Evolutionary conservation across 2,888 invertebrate genomes (phyloP).

Genomic region (Calameuta idolon): DNA sequence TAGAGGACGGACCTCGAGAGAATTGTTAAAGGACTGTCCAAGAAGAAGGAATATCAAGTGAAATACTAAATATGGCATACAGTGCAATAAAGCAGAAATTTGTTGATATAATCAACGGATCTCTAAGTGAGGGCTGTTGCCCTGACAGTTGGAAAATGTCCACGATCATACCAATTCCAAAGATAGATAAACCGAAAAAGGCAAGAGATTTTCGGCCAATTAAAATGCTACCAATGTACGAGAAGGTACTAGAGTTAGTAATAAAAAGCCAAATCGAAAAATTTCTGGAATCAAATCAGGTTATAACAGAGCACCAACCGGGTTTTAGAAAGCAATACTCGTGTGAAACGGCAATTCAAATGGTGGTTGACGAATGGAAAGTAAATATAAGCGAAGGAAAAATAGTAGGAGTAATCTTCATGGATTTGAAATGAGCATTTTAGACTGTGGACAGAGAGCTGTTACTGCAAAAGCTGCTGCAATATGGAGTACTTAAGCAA

Average conservation of each 20-base stretch:
- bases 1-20: constrained; percentile 6
- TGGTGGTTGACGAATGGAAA: constrained; percentile 23
- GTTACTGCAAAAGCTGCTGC: too few relatives aligned
- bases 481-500: constrained; percentile 11
- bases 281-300: neutral
- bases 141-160: constrained; percentile 16
- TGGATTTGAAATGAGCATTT: constrained; percentile 29
- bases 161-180: constrained; percentile 14
- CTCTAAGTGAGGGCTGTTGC: constrained; percentile 1
- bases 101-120: constrained; percentile 13
- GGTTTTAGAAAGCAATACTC: constrained; percentile 24
- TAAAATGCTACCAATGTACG: constrained; percentile 20
- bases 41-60: constrained; percentile 17
- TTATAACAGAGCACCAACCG: constrained; percentile 12
- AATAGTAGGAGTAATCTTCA: constrained; percentile 23
- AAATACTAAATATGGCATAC: neutral
- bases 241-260: constrained; percentile 1
- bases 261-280: neutral
- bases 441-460: constrained; percentile 20
- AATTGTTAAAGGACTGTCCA: constrained; percentile 9
- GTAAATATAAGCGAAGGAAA: constrained; percentile 19
- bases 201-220: constrained; percentile 21
- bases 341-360: constrained; percentile 26
- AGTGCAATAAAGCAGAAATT: neutral
- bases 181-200: constrained; percentile 10